Evolutionary conservation across 1,140 invertebrate species (phyloP).

Genomic region (Zaprionus lachaisei): DNA sequence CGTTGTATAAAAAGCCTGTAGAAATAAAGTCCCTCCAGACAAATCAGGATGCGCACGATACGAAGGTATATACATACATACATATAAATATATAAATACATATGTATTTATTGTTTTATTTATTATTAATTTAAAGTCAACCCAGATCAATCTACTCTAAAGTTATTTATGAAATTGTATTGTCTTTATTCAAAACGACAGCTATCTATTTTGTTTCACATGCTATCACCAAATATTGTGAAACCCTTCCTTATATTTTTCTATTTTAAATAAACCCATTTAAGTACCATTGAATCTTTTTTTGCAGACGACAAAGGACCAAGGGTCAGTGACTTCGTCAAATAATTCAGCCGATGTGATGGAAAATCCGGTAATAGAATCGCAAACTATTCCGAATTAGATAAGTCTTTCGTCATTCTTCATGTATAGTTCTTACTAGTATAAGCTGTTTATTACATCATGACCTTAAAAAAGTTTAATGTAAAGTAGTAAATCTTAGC

Average conservation of each 20-base stretch:
- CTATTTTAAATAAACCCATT: not conserved
- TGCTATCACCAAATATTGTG: not conserved
- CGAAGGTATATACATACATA: conserved; percentile 34
- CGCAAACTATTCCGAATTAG: not conserved
- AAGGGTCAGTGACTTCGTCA: conserved; percentile 39
- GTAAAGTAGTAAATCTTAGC: conserved; percentile 1
- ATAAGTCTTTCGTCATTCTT: not conserved
- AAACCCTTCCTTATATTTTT: not conserved
- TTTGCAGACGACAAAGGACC: conserved; percentile 39
- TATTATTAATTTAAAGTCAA: too few species aligned
- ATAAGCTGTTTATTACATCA: conserved; percentile 5
- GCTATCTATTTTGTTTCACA: too few species aligned
- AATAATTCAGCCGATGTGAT: conserved; percentile 44
- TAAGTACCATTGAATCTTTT: not conserved
- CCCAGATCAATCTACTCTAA: too few species aligned
- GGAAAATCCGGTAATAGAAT: conserved; percentile 43
- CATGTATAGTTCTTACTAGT: conserved; percentile 6
- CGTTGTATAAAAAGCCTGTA: conserved; percentile 46
- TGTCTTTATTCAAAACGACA: not conserved
- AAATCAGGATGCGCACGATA: conserved; percentile 19
- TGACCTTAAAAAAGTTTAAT: conserved; percentile 1
- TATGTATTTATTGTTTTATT: too few species aligned
- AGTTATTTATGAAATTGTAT: too few species aligned
- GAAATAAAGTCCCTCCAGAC: conserved; percentile 10
- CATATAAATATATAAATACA: too few species aligned